A percentile compares a stretch with the other conserved stretches of the same genome.
These are phyloP conservation scores for Acanthosoma haemorrhoidale DNA, from an alignment of 2,888 invertebrate species.

Conservation along the genomic window DNA sequence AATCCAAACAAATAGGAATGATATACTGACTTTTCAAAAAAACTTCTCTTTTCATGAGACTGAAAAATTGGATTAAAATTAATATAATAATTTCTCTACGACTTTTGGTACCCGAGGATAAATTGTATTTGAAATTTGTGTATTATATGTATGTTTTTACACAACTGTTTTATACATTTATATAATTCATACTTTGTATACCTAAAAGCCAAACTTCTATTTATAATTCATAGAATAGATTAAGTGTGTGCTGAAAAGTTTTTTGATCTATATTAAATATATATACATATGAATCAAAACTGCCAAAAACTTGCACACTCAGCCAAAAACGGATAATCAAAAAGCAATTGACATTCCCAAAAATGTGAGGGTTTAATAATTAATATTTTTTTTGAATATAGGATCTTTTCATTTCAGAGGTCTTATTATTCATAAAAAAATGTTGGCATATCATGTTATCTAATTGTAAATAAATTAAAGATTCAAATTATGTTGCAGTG, in stretches of 20 bases:
- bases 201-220: slow-evolving; percentile 21
- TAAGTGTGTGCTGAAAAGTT: slow-evolving; percentile 12
- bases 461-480: slow-evolving; percentile 13
- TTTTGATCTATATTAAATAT: slow-evolving; percentile 21
- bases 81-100: neutral
- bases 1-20: neutral
- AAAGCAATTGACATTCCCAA: slow-evolving; percentile 18
- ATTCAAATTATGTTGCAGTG: slow-evolving; percentile 22
- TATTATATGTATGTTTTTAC: slow-evolving; percentile 26
- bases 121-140: slow-evolving; percentile 16
- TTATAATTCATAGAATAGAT: slow-evolving; percentile 19
- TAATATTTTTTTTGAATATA: neutral
- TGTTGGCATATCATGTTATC: slow-evolving; percentile 13
- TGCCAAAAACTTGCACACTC: slow-evolving; percentile 15
- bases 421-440: neutral
- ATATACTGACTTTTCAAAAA: slow-evolving; percentile 1
- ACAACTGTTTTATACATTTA: slow-evolving; percentile 30
- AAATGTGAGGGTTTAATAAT: slow-evolving; percentile 6
- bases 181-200: slow-evolving; percentile 30
- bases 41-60: slow-evolving; percentile 16
- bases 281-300: slow-evolving; percentile 21
- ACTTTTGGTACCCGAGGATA: slow-evolving; percentile 2
- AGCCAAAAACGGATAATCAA: slow-evolving; percentile 31
- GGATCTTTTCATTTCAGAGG: neutral
- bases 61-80: slow-evolving; percentile 19